Evolutionary conservation across 2,113 vertebrate species (phyloP).

Genomic region (Trematomus loennbergii): DNA sequence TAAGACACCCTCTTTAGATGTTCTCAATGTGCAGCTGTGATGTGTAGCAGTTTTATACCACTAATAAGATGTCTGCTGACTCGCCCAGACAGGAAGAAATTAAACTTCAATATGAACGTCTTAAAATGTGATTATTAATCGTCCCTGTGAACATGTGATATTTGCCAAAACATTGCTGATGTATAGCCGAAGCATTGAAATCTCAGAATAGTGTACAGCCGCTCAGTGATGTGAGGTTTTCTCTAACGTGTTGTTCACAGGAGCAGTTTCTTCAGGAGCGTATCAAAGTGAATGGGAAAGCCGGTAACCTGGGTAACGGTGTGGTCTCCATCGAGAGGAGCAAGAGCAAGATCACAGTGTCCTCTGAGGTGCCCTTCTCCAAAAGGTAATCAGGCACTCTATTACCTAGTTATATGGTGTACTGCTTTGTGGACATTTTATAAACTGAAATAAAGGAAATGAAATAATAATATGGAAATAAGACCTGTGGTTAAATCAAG

Average conservation of each 20-base stretch:
- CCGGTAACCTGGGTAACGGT: constrained; percentile 93
- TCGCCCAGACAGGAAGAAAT: neutral
- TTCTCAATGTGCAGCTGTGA: neutral
- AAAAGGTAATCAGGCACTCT: constrained; percentile 86
- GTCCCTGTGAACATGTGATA: neutral
- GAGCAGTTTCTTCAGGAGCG: constrained; percentile 98
- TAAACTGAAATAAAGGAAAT: no score
- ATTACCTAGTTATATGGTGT: neutral
- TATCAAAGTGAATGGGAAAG: constrained; percentile 97
- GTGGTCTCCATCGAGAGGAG: constrained; percentile 95
- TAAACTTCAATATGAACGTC: neutral
- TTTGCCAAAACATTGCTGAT: neutral
- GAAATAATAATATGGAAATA: no score
- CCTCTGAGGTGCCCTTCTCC: constrained; percentile 96
- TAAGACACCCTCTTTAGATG: constrained; percentile 56
- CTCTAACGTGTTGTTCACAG: constrained; percentile 68
- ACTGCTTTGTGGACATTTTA: neutral
- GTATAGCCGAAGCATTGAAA: neutral
- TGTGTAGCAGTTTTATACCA: neutral
- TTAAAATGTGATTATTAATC: neutral
- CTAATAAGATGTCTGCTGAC: neutral
- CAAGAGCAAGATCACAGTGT: constrained; percentile 97
- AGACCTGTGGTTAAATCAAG: no score
- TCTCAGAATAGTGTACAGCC: neutral
- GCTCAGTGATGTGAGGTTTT: neutral